A percentile compares a stretch with the other conserved stretches of the same genome.
Evolutionary conservation across 1,140 invertebrate species (phyloP).

Genomic region (Lepidostoma basale): DNA sequence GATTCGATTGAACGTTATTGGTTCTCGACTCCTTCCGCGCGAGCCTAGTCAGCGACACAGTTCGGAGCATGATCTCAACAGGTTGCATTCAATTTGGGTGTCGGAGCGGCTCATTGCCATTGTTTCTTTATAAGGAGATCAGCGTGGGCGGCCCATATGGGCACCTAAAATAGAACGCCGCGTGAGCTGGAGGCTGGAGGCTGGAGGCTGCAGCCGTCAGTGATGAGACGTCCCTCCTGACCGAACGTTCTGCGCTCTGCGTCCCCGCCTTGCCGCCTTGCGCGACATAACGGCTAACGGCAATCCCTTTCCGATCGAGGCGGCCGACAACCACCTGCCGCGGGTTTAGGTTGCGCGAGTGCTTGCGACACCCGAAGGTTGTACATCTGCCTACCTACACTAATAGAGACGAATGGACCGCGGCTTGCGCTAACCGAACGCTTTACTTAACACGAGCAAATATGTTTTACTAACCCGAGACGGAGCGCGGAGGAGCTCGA

Average conservation of each 20-base stretch:
- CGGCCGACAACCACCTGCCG: background rate
- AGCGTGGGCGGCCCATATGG: constrained; percentile 39
- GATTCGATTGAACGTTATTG: background rate
- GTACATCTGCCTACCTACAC: background rate
- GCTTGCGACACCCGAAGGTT: constrained; percentile 19
- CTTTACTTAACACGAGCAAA: constrained; percentile 22
- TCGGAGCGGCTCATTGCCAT: constrained; percentile 43
- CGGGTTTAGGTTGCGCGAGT: background rate
- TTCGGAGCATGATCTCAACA: constrained; percentile 32
- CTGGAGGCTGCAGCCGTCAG: constrained; percentile 15
- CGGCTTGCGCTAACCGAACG: constrained; percentile 24
- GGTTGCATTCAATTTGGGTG: constrained; percentile 41
- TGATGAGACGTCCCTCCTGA: constrained; percentile 24
- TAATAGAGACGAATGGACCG: background rate
- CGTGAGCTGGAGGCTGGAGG: constrained; percentile 22
- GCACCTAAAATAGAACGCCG: constrained; percentile 44
- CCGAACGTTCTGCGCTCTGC: background rate
- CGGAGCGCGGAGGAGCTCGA: too few species aligned
- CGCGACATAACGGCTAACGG: background rate
- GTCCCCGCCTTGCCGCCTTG: background rate
- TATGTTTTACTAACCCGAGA: constrained; percentile 1
- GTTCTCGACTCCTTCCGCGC: background rate
- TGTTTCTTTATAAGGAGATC: constrained; percentile 41
- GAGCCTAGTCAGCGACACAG: constrained; percentile 1
- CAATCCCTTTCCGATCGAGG: background rate